Evolutionary conservation across 2,888 invertebrate species (phyloP).

Genomic region (Diaphora mendica): DNA sequence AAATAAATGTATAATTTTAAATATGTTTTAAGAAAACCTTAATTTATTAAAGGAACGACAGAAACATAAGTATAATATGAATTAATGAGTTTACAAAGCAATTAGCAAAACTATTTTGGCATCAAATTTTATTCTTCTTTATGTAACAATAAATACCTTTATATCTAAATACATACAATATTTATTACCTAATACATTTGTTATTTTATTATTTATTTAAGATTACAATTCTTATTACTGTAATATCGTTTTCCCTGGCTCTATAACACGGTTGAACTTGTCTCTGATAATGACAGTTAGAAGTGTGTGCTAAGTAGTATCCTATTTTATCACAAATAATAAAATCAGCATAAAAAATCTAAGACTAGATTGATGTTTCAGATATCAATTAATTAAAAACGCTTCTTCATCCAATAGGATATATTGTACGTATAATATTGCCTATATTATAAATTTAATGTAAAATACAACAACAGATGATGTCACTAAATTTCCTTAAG

Average conservation of each 20-base stretch:
- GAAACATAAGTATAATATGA: constrained; percentile 10
- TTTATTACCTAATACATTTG: constrained; percentile 19
- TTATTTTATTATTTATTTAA: constrained; percentile 21
- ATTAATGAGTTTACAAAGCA: constrained; percentile 36
- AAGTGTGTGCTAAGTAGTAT: not conserved
- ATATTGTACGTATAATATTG: not conserved
- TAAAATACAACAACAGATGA: not conserved
- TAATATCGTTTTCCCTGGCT: not conserved
- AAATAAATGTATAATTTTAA: constrained; percentile 13
- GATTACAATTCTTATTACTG: constrained; percentile 43
- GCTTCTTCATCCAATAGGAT: not conserved
- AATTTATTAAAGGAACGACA: constrained; percentile 44
- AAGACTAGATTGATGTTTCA: constrained; percentile 5
- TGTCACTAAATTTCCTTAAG: not conserved
- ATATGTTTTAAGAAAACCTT: constrained; percentile 19
- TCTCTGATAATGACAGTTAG: not conserved
- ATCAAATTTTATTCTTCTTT: constrained; percentile 63
- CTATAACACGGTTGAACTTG: not conserved
- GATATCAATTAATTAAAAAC: not conserved
- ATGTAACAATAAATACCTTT: constrained; percentile 62
- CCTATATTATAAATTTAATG: not conserved
- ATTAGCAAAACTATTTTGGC: constrained; percentile 69
- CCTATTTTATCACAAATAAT: not conserved
- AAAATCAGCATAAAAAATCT: not conserved
- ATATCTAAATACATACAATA: constrained; percentile 42